A percentile compares a stretch with the other conserved stretches of the same genome.
Conservation (phyloP, 1,140 invertebrate genomes). For the Ylistrum balloti region DNA sequence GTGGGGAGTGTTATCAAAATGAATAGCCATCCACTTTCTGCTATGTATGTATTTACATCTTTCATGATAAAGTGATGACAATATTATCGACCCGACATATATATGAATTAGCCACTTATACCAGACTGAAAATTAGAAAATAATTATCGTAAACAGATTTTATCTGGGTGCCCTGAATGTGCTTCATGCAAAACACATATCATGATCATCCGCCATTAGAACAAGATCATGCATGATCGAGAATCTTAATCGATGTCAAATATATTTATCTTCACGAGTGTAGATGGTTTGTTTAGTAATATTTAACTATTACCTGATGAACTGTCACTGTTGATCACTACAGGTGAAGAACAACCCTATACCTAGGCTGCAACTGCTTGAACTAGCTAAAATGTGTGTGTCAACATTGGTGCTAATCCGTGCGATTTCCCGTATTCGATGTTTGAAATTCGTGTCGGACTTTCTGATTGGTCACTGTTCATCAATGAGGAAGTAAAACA, state of each 20-base stretch:
- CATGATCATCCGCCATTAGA: background rate
- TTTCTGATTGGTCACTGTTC: background rate
- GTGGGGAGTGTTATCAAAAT: too few species aligned
- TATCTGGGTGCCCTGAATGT: background rate
- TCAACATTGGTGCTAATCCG: background rate
- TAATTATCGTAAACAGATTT: too few species aligned
- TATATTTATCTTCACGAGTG: background rate
- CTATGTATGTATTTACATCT: too few species aligned
- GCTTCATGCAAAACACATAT: background rate
- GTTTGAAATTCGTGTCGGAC: constrained; percentile 32
- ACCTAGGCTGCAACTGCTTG: background rate
- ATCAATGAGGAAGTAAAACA: background rate
- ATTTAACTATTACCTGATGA: background rate
- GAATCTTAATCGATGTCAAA: background rate
- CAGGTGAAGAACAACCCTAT: background rate
- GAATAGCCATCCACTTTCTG: too few species aligned
- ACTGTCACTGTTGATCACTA: background rate
- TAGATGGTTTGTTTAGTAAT: too few species aligned
- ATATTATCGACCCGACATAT: too few species aligned
- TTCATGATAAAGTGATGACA: too few species aligned
- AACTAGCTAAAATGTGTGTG: background rate
- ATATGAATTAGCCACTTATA: too few species aligned
- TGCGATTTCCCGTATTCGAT: background rate
- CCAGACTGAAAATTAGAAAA: too few species aligned
- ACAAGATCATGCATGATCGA: constrained; percentile 7